Percentiles rank a stretch among this genome's conserved stretches.
Conservation (phyloP, 2,888 invertebrate species). For the Spicauda simplicius region DNA sequence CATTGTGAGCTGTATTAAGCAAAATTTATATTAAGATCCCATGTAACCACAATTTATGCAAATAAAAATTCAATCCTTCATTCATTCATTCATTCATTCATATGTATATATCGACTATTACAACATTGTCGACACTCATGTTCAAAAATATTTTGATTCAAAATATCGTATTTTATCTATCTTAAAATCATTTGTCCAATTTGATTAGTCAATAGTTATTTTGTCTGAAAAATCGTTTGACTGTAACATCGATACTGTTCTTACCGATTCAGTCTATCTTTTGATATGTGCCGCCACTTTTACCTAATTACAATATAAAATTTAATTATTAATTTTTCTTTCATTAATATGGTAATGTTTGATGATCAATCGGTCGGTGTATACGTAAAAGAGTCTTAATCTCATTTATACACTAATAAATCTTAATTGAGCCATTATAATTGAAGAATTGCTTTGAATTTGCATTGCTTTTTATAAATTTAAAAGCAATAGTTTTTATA, state of each 20-base stretch:
- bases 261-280: conserved; percentile 38
- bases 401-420: conserved; percentile 25
- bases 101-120: no score
- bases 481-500: neutral
- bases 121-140: no score
- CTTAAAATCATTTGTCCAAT: neutral
- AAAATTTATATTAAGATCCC: no score
- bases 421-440: conserved; percentile 19
- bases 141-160: no score
- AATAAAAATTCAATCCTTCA: no score
- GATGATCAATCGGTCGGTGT: conserved; percentile 52
- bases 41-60: no score
- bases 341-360: conserved; percentile 63
- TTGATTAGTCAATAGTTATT: neutral
- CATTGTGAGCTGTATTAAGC: no score
- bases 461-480: conserved; percentile 6
- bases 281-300: conserved; percentile 62
- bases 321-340: conserved; percentile 57
- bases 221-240: neutral
- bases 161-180: no score
- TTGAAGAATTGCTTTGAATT: conserved; percentile 18
- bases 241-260: conserved; percentile 10
- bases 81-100: no score
- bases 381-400: conserved; percentile 11
- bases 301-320: conserved; percentile 63